Evolutionary conservation across 2,113 vertebrate species (phyloP).

Genomic region (Aleadryas rufinucha): DNA sequence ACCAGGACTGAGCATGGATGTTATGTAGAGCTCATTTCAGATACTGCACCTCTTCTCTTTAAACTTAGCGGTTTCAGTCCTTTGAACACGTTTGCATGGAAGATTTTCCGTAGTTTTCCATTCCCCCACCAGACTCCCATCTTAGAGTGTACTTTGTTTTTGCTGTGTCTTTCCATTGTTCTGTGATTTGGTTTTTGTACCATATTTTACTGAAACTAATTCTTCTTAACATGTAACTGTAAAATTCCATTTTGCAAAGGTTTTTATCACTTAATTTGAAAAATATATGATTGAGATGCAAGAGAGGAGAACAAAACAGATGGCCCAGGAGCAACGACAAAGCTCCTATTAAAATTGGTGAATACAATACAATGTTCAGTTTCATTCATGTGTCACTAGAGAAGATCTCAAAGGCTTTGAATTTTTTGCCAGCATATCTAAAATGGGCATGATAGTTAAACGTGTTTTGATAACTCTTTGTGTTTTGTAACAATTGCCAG

Average conservation of each 20-base stretch:
- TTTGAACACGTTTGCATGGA: neutral
- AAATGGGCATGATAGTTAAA: slow-evolving; percentile 11
- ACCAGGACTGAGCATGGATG: neutral
- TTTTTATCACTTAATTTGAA: neutral
- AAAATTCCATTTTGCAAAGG: neutral
- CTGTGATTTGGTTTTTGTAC: neutral
- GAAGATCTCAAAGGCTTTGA: slow-evolving; percentile 42
- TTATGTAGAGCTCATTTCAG: neutral
- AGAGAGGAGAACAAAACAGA: slow-evolving; percentile 22
- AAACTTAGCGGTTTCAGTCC: neutral
- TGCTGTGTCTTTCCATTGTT: neutral
- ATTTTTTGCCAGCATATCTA: slow-evolving; percentile 35
- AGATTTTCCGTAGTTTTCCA: neutral
- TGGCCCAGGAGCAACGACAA: slow-evolving; percentile 23
- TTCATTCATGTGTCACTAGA: slow-evolving; percentile 33
- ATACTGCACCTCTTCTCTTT: neutral
- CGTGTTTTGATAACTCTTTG: slow-evolving; percentile 46
- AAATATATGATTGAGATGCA: neutral
- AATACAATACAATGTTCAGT: slow-evolving; percentile 15
- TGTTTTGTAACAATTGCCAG: slow-evolving; percentile 11
- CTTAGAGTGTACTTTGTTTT: neutral
- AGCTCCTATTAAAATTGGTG: neutral
- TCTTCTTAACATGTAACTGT: neutral
- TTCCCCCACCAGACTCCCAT: neutral
- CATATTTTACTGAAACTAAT: neutral